Conservation (phyloP, 2,888 invertebrate genomes). For the Melanotus villosus region DNA sequence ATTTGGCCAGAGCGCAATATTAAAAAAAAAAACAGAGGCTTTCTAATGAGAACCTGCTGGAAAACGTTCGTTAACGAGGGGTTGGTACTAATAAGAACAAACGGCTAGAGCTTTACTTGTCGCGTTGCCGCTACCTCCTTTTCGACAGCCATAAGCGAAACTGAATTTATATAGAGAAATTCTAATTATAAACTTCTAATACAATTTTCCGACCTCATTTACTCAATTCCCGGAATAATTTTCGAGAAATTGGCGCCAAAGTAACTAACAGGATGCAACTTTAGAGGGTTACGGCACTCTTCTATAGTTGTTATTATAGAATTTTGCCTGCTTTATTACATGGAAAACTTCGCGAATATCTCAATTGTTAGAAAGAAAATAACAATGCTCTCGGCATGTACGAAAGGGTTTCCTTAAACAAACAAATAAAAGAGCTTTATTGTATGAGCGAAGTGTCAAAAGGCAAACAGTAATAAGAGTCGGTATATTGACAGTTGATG, state of each 20-base stretch:
- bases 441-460: slow-evolving; percentile 25
- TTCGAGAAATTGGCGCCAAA: background rate
- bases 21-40: too few species aligned
- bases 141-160: background rate
- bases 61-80: background rate
- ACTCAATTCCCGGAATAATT: slow-evolving; percentile 1
- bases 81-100: slow-evolving; percentile 8
- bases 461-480: slow-evolving; percentile 25
- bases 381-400: background rate
- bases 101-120: background rate
- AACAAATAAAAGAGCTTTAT: background rate
- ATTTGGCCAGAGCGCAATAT: too few species aligned
- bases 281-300: background rate
- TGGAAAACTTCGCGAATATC: background rate
- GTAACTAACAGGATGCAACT: background rate
- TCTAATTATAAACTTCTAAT: slow-evolving; percentile 24
- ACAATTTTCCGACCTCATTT: slow-evolving; percentile 9
- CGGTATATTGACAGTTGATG: slow-evolving; percentile 34
- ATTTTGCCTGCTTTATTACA: background rate
- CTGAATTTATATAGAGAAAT: slow-evolving; percentile 10
- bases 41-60: background rate
- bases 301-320: background rate
- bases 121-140: background rate
- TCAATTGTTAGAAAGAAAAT: background rate
- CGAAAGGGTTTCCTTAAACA: background rate